phyloP scores from a whole-genome alignment of 2,888 invertebrate genomes.

The Escarpia spicata region DNA sequence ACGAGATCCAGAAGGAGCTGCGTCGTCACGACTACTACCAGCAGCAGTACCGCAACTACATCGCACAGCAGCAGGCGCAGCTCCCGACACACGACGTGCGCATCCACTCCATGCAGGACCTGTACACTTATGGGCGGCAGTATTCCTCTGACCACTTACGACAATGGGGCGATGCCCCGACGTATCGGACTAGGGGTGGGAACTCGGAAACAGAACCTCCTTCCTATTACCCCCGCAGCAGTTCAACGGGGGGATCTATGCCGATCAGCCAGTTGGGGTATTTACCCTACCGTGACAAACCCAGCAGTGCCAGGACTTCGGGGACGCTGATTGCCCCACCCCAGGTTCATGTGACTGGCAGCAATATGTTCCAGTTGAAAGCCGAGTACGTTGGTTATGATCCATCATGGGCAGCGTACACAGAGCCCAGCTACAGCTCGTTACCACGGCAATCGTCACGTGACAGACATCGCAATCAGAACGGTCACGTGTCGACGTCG shows the following conservation, averaged over 20 bases:
- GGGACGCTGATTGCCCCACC: background rate
- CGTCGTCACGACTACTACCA: slow-evolving; percentile 36
- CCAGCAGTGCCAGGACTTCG: background rate
- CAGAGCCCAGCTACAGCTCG: background rate
- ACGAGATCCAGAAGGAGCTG: slow-evolving; percentile 81
- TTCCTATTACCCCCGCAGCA: slow-evolving; percentile 1
- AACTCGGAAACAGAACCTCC: background rate
- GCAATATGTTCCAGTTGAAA: background rate
- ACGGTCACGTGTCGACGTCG: background rate
- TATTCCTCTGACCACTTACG: background rate
- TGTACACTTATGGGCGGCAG: background rate
- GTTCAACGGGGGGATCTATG: background rate
- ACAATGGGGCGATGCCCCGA: background rate
- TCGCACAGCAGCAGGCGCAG: slow-evolving; percentile 27
- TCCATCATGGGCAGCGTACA: background rate
- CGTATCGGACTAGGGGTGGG: background rate
- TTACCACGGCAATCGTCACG: slow-evolving; percentile 6
- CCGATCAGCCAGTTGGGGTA: background rate
- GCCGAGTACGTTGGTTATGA: background rate
- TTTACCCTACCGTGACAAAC: background rate
- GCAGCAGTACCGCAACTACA: slow-evolving; percentile 28
- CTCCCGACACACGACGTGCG: background rate
- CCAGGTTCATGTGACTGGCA: background rate
- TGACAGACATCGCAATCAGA: background rate
- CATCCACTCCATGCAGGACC: slow-evolving; percentile 12